Percentiles rank a stretch among this genome's conserved stretches.
Evolutionary conservation across 2,797 vertebrate genomes (phyloP).

Genomic region (Avahi laniger): DNA sequence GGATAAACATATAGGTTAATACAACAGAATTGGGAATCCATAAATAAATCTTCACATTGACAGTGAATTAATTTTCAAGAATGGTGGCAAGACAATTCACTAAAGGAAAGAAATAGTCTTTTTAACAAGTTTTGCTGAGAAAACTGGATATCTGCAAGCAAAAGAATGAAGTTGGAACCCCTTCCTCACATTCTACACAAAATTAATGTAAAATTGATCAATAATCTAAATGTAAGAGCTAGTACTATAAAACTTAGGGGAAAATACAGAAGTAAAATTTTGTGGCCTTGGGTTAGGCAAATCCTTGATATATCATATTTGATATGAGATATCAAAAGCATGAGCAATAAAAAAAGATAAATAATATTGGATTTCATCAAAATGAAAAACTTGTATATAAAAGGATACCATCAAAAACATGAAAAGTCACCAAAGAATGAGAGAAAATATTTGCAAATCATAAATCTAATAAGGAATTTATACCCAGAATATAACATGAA

Average conservation of each 20-base stretch:
- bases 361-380: neutral
- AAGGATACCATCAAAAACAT: neutral
- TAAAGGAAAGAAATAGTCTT: neutral
- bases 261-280: neutral
- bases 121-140: neutral
- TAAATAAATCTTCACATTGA: neutral
- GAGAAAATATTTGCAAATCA: neutral
- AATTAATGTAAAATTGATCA: neutral
- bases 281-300: neutral
- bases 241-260: neutral
- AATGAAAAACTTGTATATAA: neutral
- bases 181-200: neutral
- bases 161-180: neutral
- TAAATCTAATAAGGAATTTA: neutral
- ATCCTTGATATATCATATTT: neutral
- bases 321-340: neutral
- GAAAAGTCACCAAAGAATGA: neutral
- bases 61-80: neutral
- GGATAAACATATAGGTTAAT: neutral
- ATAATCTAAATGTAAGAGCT: neutral
- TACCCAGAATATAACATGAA: neutral
- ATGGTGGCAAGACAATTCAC: neutral
- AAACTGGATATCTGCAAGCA: neutral
- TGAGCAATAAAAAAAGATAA: neutral
- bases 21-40: neutral